Percentiles rank a stretch among this genome's conserved stretches.
Conservation (phyloP, 2,888 invertebrate genomes). For the Phragmatobia fuliginosa region DNA sequence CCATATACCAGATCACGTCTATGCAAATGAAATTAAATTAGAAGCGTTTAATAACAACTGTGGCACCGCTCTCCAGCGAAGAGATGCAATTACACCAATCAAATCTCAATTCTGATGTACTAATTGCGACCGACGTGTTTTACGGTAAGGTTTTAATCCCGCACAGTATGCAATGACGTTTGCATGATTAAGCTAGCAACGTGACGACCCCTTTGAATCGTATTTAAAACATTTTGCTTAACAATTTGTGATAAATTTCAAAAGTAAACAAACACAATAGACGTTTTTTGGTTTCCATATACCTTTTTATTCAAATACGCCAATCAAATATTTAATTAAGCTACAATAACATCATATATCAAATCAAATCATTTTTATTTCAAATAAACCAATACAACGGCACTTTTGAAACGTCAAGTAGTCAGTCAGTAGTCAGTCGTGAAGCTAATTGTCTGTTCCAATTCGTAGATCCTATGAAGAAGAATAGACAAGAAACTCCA, state of each 20-base stretch:
- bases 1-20: slow-evolving; percentile 75
- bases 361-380: no score
- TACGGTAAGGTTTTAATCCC: slow-evolving; percentile 67
- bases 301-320: no score
- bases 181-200: slow-evolving; percentile 34
- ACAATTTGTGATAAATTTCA: background rate
- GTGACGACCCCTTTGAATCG: slow-evolving; percentile 35
- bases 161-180: slow-evolving; percentile 47
- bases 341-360: no score
- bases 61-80: slow-evolving; percentile 76
- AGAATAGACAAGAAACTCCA: no score
- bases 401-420: no score
- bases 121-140: slow-evolving; percentile 83
- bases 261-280: background rate
- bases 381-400: no score
- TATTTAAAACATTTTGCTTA: slow-evolving; percentile 5
- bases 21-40: slow-evolving; percentile 87
- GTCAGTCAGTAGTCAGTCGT: no score
- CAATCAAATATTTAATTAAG: no score
- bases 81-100: slow-evolving; percentile 86
- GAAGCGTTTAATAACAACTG: slow-evolving; percentile 86
- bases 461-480: no score
- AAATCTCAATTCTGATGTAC: slow-evolving; percentile 83
- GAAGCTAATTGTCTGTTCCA: no score
- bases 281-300: background rate